phyloP scores from a whole-genome alignment of 2,888 invertebrate species.

The Sepiola atlantica region DNA sequence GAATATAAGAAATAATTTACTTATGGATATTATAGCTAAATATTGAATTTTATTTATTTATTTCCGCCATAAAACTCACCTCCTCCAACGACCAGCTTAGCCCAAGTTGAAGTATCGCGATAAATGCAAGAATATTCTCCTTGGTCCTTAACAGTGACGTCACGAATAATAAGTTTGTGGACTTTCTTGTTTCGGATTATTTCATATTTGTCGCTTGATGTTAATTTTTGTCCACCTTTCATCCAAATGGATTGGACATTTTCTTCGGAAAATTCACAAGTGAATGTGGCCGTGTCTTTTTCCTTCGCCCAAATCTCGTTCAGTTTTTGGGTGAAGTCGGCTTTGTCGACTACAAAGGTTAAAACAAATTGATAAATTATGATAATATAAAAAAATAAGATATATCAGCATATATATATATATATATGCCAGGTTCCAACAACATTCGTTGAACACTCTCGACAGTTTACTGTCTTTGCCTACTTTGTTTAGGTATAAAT shows the following conservation, averaged over 20 bases:
- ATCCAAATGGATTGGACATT: constrained; percentile 69
- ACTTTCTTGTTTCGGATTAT: constrained; percentile 63
- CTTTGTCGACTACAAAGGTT: constrained; percentile 62
- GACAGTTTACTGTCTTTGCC: too few species aligned
- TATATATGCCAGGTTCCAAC: too few species aligned
- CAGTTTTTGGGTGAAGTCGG: constrained; percentile 68
- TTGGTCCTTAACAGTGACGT: constrained; percentile 84
- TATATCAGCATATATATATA: too few species aligned
- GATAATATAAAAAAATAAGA: too few species aligned
- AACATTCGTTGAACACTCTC: too few species aligned
- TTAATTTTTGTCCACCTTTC: constrained; percentile 70
- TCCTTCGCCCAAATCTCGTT: constrained; percentile 66
- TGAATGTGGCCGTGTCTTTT: constrained; percentile 69
- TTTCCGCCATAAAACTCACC: too few species aligned
- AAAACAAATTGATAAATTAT: too few species aligned
- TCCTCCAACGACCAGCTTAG: too few species aligned
- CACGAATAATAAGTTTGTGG: constrained; percentile 90
- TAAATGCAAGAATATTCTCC: constrained; percentile 82
- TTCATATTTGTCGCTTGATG: constrained; percentile 63
- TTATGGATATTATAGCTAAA: too few species aligned
- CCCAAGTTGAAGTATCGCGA: constrained; percentile 58
- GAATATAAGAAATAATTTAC: too few species aligned
- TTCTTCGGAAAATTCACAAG: constrained; percentile 68
- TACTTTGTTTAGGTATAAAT: too few species aligned
- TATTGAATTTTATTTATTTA: too few species aligned